Evolutionary conservation across 64 coral and sea anemone genomes (phyloP).

Genomic region (Actinia equina): DNA sequence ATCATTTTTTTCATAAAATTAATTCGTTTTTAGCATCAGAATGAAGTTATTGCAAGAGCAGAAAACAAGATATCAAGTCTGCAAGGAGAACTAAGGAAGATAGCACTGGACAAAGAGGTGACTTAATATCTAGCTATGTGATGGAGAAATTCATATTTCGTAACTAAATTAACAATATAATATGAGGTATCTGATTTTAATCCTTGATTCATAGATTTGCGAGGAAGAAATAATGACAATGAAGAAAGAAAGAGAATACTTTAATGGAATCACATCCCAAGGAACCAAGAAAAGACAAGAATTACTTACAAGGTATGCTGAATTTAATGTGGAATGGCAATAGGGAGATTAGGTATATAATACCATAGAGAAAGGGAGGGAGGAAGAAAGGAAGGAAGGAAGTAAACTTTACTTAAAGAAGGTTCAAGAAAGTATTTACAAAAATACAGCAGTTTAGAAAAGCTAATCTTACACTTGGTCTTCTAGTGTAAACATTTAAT

Average conservation of each 20-base stretch:
- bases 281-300: not conserved
- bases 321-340: not conserved
- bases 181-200: not conserved
- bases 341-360: too few relatives aligned
- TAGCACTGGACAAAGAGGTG: not conserved
- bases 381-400: too few relatives aligned
- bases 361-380: too few relatives aligned
- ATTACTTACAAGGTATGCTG: conserved; percentile 1
- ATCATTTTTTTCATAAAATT: too few relatives aligned
- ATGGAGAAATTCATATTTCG: not conserved
- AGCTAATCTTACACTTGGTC: too few relatives aligned
- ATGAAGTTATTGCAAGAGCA: not conserved
- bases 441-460: too few relatives aligned
- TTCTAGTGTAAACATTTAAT: too few relatives aligned
- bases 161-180: not conserved
- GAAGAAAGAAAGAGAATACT: not conserved
- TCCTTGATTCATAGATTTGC: not conserved
- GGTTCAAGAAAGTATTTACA: too few relatives aligned
- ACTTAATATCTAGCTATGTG: not conserved
- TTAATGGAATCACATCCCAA: not conserved
- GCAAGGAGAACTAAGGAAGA: not conserved
- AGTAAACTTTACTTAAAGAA: too few relatives aligned
- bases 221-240: not conserved
- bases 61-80: not conserved
- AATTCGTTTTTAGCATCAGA: not conserved